Conservation (phyloP, 2,797 vertebrate genomes). For the Poecile montanus region DNA sequence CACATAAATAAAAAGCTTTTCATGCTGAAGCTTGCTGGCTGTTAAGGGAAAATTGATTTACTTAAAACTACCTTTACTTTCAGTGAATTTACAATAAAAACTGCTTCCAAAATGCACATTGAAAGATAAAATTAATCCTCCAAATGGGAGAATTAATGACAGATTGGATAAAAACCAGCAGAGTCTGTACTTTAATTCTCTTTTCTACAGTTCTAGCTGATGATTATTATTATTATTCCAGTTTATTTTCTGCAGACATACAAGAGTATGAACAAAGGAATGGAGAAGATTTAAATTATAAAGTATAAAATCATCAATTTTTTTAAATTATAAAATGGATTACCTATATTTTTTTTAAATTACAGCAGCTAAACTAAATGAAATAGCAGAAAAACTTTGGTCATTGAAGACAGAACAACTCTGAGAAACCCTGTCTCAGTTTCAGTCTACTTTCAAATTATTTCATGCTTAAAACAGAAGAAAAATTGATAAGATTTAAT, state of each 20-base stretch:
- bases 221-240: background rate
- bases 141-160: background rate
- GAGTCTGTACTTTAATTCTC: background rate
- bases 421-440: background rate
- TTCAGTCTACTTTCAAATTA: background rate
- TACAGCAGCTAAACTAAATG: background rate
- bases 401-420: background rate
- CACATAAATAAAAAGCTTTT: background rate
- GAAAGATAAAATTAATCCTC: background rate
- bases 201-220: background rate
- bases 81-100: background rate
- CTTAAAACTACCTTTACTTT: background rate
- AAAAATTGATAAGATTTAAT: background rate
- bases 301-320: background rate
- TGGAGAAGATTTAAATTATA: background rate
- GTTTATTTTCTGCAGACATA: background rate
- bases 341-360: background rate
- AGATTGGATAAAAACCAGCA: background rate
- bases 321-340: background rate
- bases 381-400: background rate
- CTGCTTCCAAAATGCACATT: background rate
- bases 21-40: background rate
- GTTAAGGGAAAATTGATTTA: background rate
- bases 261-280: background rate
- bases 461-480: background rate